These are phyloP conservation scores for Marcusenius ussheri DNA, from an alignment of 2,113 vertebrate genomes.

Conservation along the genomic window DNA sequence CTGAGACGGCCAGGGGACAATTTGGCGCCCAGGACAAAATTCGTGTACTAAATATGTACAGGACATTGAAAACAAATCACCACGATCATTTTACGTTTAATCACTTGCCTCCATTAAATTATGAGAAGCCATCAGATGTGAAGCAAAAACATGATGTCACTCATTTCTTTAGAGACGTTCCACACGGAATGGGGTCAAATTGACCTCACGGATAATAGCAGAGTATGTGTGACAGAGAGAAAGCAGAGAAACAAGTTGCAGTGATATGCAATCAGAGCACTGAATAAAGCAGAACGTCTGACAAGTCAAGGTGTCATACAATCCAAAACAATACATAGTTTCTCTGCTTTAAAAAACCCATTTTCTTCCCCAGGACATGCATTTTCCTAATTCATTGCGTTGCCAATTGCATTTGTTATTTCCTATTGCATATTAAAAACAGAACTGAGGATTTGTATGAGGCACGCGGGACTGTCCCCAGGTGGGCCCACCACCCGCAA, in stretches of 20 bases:
- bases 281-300: background rate
- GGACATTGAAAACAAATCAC: background rate
- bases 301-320: background rate
- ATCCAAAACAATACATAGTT: background rate
- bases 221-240: background rate
- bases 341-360: background rate
- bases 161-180: background rate
- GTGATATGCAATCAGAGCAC: background rate
- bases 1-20: background rate
- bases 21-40: background rate
- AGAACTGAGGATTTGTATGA: background rate
- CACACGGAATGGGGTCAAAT: too few relatives aligned
- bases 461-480: too few relatives aligned
- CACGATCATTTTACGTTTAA: background rate
- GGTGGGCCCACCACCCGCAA: too few relatives aligned
- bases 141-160: background rate
- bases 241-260: background rate
- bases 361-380: background rate
- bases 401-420: background rate
- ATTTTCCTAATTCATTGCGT: background rate
- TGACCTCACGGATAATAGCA: background rate
- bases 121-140: background rate
- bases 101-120: background rate
- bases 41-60: background rate
- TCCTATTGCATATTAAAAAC: background rate